Percentiles rank a stretch among this genome's conserved stretches.
Conservation (phyloP, 2,797 vertebrate genomes). For the Catharus ustulatus region DNA sequence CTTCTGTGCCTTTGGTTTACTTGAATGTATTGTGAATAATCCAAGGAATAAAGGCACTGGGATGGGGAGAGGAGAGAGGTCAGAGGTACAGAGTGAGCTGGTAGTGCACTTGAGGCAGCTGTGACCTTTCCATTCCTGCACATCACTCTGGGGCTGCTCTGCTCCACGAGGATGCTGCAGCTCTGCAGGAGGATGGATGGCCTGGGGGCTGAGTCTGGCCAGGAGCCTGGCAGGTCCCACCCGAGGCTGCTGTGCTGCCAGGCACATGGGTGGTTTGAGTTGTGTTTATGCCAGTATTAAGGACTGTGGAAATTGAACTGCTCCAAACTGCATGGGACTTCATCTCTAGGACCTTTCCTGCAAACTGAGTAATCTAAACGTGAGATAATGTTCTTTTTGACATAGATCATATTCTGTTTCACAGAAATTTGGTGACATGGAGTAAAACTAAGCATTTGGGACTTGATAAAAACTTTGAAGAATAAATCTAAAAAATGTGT, state of each 20-base stretch:
- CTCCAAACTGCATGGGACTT: conserved; percentile 19
- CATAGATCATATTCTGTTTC: conserved; percentile 43
- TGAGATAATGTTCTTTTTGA: background rate
- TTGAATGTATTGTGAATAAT: conserved; percentile 54
- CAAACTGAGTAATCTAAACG: conserved; percentile 37
- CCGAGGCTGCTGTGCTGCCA: conserved; percentile 38
- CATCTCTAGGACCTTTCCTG: conserved; percentile 6
- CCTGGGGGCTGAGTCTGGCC: background rate
- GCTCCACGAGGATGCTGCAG: background rate
- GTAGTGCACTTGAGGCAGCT: background rate
- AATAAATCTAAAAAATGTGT: background rate
- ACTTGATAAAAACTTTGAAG: background rate
- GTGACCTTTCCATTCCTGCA: background rate
- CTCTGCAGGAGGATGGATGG: background rate
- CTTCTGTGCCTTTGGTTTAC: conserved; percentile 58
- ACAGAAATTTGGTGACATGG: conserved; percentile 29
- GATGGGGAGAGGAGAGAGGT: conserved; percentile 6
- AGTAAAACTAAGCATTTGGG: conserved; percentile 32
- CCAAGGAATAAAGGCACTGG: conserved; percentile 35
- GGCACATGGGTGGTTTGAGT: background rate
- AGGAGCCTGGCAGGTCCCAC: conserved; percentile 25
- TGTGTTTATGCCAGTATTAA: conserved; percentile 47
- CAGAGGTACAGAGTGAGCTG: conserved; percentile 39
- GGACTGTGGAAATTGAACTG: background rate
- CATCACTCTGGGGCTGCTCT: background rate